These are phyloP conservation scores for Eumeta japonica DNA, from an alignment of 1,140 invertebrate species.

Conservation along the genomic window DNA sequence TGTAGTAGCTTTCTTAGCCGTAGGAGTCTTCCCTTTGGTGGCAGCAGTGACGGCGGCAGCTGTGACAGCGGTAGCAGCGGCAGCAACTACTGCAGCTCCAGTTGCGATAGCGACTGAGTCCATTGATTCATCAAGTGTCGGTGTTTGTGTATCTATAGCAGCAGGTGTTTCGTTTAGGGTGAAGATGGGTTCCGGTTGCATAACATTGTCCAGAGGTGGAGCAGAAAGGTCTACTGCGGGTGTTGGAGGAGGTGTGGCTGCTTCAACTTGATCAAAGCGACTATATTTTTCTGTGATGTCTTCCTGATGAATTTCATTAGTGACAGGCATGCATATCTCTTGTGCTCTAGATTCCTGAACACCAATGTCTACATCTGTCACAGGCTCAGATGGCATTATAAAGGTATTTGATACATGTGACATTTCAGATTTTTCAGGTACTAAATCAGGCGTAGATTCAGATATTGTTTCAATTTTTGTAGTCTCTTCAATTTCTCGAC, in stretches of 20 bases:
- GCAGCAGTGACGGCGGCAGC: slow-evolving; percentile 13
- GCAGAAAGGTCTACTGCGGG: slow-evolving; percentile 16
- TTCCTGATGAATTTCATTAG: slow-evolving; percentile 31
- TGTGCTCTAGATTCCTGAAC: slow-evolving; percentile 41
- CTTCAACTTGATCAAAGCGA: slow-evolving; percentile 21
- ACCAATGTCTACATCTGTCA: slow-evolving; percentile 42
- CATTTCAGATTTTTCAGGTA: slow-evolving; percentile 24
- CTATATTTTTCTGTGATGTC: too few relatives aligned
- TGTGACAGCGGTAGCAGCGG: slow-evolving; percentile 22
- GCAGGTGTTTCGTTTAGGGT: slow-evolving; percentile 8
- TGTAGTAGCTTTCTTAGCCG: slow-evolving; percentile 6
- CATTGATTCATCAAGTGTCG: too few relatives aligned
- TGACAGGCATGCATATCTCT: slow-evolving; percentile 42
- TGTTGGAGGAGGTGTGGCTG: slow-evolving; percentile 30
- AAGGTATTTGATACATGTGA: too few relatives aligned
- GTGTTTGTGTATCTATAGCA: too few relatives aligned
- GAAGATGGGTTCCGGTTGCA: too few relatives aligned
- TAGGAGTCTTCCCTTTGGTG: slow-evolving; percentile 24
- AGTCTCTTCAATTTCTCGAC: not conserved
- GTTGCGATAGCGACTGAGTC: slow-evolving; percentile 19
- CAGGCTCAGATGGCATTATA: slow-evolving; percentile 28
- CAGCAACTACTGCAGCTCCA: slow-evolving; percentile 22
- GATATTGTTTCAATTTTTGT: not conserved
- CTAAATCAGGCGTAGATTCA: slow-evolving; percentile 33
- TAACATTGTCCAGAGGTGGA: not conserved